phyloP scores from a whole-genome alignment of 1,140 invertebrate genomes.

The Pseudomyrmex pallidus region DNA sequence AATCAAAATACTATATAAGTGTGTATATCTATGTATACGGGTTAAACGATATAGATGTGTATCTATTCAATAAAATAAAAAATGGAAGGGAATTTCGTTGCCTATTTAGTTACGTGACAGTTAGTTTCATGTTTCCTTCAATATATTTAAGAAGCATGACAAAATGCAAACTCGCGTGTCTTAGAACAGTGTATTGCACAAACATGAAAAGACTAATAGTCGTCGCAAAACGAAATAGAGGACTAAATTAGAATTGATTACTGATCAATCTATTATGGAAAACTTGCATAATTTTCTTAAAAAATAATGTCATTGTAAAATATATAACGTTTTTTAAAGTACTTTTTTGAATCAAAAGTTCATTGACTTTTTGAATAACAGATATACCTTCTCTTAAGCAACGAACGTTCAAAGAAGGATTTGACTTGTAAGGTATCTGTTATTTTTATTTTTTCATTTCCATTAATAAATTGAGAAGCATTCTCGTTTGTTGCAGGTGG shows the following conservation, averaged over 20 bases:
- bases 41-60: background rate
- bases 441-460: conserved; percentile 67
- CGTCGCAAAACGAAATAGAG: conserved; percentile 9
- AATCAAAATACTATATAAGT: background rate
- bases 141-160: background rate
- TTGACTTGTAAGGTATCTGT: conserved; percentile 54
- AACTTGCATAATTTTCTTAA: background rate
- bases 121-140: conserved; percentile 30
- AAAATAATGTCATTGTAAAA: conserved; percentile 2
- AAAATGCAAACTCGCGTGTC: conserved; percentile 39
- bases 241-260: conserved; percentile 11
- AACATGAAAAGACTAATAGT: conserved; percentile 7
- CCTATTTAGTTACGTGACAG: conserved; percentile 47
- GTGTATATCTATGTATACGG: background rate
- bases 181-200: conserved; percentile 7
- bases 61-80: conserved; percentile 1
- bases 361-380: background rate
- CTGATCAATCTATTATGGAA: background rate
- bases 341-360: too few relatives aligned
- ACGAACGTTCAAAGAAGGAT: conserved; percentile 34
- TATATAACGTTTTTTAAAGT: background rate
- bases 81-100: conserved; percentile 1
- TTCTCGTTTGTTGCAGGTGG: conserved; percentile 8
- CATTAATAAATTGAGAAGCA: background rate
- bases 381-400: conserved; percentile 68